Evolutionary conservation across 1,140 invertebrate genomes (phyloP).

Genomic region (Sitodiplosis mosellana): DNA sequence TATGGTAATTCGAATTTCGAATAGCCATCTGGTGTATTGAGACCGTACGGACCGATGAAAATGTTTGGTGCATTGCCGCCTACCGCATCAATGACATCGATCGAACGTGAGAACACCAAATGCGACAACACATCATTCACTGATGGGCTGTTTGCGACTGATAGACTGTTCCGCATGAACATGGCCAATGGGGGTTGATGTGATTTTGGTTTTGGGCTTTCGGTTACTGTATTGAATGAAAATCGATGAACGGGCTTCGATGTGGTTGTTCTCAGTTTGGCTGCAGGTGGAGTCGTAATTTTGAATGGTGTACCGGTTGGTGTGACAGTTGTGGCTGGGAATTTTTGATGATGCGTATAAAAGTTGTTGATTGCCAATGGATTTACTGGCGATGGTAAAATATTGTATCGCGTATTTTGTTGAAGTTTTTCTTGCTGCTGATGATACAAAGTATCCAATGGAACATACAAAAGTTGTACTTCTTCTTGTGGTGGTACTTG

Average conservation of each 20-base stretch:
- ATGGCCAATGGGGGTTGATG: slow-evolving; percentile 67
- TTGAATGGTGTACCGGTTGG: slow-evolving; percentile 22
- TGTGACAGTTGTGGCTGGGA: slow-evolving; percentile 11
- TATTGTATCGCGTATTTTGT: slow-evolving; percentile 25
- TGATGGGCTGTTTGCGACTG: slow-evolving; percentile 23
- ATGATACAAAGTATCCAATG: slow-evolving; percentile 49
- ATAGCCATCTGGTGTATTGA: slow-evolving; percentile 48
- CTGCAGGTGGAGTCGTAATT: no score
- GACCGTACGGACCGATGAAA: slow-evolving; percentile 57
- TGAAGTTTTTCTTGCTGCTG: slow-evolving; percentile 21
- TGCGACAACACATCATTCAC: slow-evolving; percentile 47
- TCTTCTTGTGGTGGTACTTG: slow-evolving; percentile 31
- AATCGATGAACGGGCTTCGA: slow-evolving; percentile 5
- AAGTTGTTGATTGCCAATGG: slow-evolving; percentile 21
- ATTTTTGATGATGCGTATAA: slow-evolving; percentile 12
- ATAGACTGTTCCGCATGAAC: slow-evolving; percentile 39
- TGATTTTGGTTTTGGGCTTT: slow-evolving; percentile 37
- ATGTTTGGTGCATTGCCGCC: slow-evolving; percentile 45
- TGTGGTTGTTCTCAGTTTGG: slow-evolving; percentile 1
- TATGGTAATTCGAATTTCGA: slow-evolving; percentile 68
- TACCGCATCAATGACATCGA: slow-evolving; percentile 55
- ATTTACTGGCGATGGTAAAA: slow-evolving; percentile 15
- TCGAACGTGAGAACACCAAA: slow-evolving; percentile 47
- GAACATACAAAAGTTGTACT: slow-evolving; percentile 61
- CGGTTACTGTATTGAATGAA: slow-evolving; percentile 16